phyloP scores from a whole-genome alignment of 2,113 vertebrate genomes.

The Eudyptes chrysolophus region DNA sequence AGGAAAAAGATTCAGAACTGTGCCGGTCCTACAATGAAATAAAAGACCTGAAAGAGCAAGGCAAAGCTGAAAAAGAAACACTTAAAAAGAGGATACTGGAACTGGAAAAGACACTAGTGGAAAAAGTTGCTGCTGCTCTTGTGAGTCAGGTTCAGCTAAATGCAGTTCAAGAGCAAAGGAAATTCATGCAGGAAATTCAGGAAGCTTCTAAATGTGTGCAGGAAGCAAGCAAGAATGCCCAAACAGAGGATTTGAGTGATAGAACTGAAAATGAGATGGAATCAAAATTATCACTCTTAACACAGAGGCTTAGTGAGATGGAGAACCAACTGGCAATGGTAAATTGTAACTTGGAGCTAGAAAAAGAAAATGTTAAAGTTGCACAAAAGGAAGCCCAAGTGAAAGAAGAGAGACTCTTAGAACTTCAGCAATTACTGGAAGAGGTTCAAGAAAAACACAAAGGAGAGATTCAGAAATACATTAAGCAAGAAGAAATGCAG shows the following conservation, averaged over 20 bases:
- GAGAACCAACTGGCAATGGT: conserved; percentile 79
- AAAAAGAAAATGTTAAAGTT: conserved; percentile 82
- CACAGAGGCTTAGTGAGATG: conserved; percentile 80
- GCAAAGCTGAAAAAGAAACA: conserved; percentile 63
- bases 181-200: not conserved
- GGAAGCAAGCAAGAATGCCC: conserved; percentile 5
- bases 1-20: conserved; percentile 82
- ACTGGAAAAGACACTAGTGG: conserved; percentile 82
- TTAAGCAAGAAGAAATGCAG: not conserved
- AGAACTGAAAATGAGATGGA: conserved; percentile 19
- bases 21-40: conserved; percentile 70
- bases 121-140: conserved; percentile 81
- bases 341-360: conserved; percentile 79
- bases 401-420: conserved; percentile 81
- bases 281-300: conserved; percentile 73
- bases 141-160: conserved; percentile 85
- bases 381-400: conserved; percentile 81
- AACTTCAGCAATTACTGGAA: conserved; percentile 80
- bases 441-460: conserved; percentile 62
- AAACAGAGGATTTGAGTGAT: not conserved
- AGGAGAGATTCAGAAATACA: conserved; percentile 6
- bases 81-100: conserved; percentile 74
- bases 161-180: conserved; percentile 77
- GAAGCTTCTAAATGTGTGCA: not conserved
- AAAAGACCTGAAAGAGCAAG: conserved; percentile 72